A percentile compares a stretch with the other conserved stretches of the same genome.
Conservation (phyloP, 2,797 vertebrate genomes). For the Spea hammondii region DNA sequence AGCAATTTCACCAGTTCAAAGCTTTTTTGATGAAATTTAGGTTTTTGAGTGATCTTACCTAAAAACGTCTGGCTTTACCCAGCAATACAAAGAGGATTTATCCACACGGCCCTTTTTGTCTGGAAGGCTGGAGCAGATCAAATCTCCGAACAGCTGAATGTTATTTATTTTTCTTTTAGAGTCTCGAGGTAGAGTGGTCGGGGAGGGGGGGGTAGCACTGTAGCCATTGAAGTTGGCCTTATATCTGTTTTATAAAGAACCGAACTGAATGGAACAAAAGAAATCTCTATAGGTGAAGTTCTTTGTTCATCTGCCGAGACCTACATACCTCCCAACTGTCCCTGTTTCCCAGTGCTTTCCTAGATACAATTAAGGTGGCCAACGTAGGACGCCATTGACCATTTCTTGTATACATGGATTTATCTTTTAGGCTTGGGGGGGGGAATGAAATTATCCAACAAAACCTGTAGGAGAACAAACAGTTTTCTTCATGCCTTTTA, state of each 20-base stretch:
- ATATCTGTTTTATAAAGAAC: neutral
- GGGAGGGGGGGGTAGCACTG: neutral
- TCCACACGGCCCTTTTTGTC: too few species aligned
- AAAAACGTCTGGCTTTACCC: neutral
- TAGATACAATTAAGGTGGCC: too few species aligned
- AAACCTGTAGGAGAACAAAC: too few species aligned
- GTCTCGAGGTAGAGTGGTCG: neutral
- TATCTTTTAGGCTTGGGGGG: too few species aligned
- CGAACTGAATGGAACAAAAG: neutral
- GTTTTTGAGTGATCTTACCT: neutral
- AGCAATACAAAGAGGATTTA: neutral
- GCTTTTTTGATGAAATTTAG: neutral
- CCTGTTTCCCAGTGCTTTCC: too few species aligned
- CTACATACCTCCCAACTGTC: too few species aligned
- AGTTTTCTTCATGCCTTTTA: too few species aligned
- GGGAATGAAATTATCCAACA: too few species aligned
- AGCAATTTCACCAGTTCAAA: neutral
- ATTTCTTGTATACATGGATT: too few species aligned
- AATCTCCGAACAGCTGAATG: neutral
- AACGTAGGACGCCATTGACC: too few species aligned
- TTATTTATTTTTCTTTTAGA: neutral
- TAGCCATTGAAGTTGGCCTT: neutral
- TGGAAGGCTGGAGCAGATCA: neutral
- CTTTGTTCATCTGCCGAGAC: too few species aligned
- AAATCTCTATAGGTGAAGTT: neutral